Conservation (phyloP, 2,888 invertebrate genomes). For the Himalopsyche japonica region DNA sequence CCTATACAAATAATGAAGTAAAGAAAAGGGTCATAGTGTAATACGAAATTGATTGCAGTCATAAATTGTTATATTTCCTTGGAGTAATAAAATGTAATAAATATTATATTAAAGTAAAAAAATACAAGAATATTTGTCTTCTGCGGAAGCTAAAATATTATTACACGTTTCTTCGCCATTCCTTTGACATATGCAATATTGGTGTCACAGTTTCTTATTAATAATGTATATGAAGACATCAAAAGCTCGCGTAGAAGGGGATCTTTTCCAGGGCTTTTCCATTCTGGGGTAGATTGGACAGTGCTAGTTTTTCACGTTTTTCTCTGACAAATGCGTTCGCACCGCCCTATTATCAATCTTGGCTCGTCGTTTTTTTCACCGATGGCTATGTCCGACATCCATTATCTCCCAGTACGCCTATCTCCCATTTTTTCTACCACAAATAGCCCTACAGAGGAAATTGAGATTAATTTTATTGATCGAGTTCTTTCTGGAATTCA, state of each 20-base stretch:
- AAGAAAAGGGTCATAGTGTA: too few relatives aligned
- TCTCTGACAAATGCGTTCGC: slow-evolving; percentile 29
- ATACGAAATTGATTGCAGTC: too few relatives aligned
- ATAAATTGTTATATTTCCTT: too few relatives aligned
- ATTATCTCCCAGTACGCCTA: slow-evolving; percentile 15
- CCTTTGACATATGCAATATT: background rate
- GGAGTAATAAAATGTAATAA: background rate
- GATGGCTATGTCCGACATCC: slow-evolving; percentile 33
- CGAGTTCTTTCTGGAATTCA: background rate
- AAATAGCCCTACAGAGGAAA: background rate
- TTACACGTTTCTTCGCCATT: background rate
- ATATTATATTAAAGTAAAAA: background rate
- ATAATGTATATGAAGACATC: slow-evolving; percentile 23
- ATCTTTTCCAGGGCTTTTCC: background rate
- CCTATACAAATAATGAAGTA: too few relatives aligned
- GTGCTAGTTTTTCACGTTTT: slow-evolving; percentile 29
- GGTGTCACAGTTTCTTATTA: slow-evolving; percentile 11
- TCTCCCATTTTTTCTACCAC: background rate
- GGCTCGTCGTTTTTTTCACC: slow-evolving; percentile 18
- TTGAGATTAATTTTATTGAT: slow-evolving; percentile 22
- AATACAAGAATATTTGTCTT: background rate
- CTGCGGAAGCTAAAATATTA: background rate
- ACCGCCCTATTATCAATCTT: slow-evolving; percentile 32
- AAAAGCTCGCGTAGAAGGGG: background rate
- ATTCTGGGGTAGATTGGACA: slow-evolving; percentile 3